Evolutionary conservation across 2,113 vertebrate species (phyloP).

Genomic region (Pycnonotus jocosus): DNA sequence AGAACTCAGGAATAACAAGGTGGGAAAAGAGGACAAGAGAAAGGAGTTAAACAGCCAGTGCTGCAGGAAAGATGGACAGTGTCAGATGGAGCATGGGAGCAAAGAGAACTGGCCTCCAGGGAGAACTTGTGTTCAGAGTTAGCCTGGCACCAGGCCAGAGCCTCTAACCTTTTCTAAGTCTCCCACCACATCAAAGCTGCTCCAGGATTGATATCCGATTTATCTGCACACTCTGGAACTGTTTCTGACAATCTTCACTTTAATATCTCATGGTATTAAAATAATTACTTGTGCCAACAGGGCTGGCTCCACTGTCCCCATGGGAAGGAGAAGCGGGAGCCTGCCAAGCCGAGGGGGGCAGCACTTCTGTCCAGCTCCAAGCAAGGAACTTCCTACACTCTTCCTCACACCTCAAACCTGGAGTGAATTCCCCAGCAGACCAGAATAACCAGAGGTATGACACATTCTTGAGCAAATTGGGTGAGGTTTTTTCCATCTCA

Average conservation of each 20-base stretch:
- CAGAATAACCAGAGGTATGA: background rate
- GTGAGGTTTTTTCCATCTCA: background rate
- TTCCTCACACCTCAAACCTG: background rate
- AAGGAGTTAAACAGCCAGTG: background rate
- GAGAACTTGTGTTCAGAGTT: background rate
- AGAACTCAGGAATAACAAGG: background rate
- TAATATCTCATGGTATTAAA: background rate
- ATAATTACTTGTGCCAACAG: background rate
- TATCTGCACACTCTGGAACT: background rate
- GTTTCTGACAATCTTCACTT: background rate
- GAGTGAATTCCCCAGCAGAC: background rate
- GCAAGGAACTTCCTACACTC: background rate
- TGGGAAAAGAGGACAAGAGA: background rate
- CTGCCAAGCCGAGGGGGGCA: background rate
- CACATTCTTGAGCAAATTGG: background rate
- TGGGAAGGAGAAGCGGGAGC: background rate
- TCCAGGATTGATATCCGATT: background rate
- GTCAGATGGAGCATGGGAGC: background rate
- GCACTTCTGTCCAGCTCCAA: background rate
- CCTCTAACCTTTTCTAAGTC: background rate
- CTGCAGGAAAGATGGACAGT: background rate
- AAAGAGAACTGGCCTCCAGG: background rate
- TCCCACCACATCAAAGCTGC: background rate
- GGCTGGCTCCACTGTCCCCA: background rate
- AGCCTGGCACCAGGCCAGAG: background rate